phyloP scores from a whole-genome alignment of 1,140 invertebrate species.

The Bombus huntii region DNA sequence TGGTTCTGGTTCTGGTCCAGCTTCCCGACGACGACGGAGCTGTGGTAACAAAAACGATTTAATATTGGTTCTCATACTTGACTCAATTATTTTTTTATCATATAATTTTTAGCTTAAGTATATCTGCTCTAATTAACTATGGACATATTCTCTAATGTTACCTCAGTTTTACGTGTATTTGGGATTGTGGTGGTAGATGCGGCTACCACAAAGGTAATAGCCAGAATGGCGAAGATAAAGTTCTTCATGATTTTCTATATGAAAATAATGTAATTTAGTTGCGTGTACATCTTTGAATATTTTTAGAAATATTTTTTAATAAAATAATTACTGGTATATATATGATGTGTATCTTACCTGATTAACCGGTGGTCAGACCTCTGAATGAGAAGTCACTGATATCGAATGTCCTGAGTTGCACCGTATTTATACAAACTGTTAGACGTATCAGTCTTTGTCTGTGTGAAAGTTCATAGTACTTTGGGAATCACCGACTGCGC shows the following conservation, averaged over 20 bases:
- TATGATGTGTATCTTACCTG: slow-evolving; percentile 11
- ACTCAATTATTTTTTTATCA: not conserved
- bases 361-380: not conserved
- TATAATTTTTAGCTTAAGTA: not conserved
- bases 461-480: slow-evolving; percentile 6
- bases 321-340: not conserved
- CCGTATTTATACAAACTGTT: slow-evolving; percentile 31
- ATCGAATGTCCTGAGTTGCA: too few relatives aligned
- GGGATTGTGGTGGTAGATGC: not conserved
- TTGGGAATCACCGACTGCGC: slow-evolving; percentile 13
- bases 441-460: not conserved
- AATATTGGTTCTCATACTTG: not conserved
- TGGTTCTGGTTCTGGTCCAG: not conserved
- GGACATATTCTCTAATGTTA: not conserved
- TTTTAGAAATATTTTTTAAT: too few relatives aligned
- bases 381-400: not conserved
- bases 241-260: slow-evolving; percentile 18
- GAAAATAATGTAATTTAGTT: not conserved
- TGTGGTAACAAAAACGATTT: not conserved
- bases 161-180: not conserved
- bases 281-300: too few relatives aligned
- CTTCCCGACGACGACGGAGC: slow-evolving; percentile 22
- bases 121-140: not conserved
- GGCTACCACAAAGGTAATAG: not conserved
- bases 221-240: not conserved